Percentiles rank a stretch among this genome's conserved stretches.
phyloP scores from a whole-genome alignment of 2,888 invertebrate species.

The Dromius quadrimaculatus region DNA sequence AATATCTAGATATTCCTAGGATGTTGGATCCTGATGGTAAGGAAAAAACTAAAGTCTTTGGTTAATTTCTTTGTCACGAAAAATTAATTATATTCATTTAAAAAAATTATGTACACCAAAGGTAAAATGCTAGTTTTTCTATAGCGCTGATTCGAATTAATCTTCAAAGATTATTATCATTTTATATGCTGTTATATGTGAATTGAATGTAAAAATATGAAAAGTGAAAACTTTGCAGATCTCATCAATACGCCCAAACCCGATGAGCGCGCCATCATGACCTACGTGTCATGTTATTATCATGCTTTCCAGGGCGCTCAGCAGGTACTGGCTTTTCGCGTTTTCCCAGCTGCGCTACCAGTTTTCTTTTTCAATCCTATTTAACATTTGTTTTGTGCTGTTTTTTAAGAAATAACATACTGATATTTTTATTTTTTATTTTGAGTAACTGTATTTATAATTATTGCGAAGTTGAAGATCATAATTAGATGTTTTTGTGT shows the following conservation, averaged over 20 bases:
- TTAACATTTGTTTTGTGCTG: conserved; percentile 44
- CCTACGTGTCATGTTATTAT: conserved; percentile 99
- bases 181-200: too few relatives aligned
- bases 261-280: conserved; percentile 99
- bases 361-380: conserved; percentile 40
- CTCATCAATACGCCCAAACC: conserved; percentile 99
- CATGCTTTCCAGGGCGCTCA: conserved; percentile 99
- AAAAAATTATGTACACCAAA: neutral
- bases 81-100: neutral
- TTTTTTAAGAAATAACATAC: conserved; percentile 36
- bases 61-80: neutral
- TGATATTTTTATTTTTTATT: conserved; percentile 47
- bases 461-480: conserved; percentile 46
- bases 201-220: conserved; percentile 8
- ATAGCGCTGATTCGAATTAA: too few relatives aligned
- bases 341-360: conserved; percentile 47
- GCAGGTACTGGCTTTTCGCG: conserved; percentile 76
- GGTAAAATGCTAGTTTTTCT: too few relatives aligned
- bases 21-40: conserved; percentile 99
- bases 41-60: conserved; percentile 54
- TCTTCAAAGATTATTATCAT: too few relatives aligned
- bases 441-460: conserved; percentile 42
- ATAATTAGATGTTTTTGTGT: conserved; percentile 59
- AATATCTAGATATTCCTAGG: conserved; percentile 99
- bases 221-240: conserved; percentile 75